Percentiles rank a stretch among this genome's conserved stretches.
Conservation (phyloP, 2,113 vertebrate genomes). For the Propithecus coquereli region DNA sequence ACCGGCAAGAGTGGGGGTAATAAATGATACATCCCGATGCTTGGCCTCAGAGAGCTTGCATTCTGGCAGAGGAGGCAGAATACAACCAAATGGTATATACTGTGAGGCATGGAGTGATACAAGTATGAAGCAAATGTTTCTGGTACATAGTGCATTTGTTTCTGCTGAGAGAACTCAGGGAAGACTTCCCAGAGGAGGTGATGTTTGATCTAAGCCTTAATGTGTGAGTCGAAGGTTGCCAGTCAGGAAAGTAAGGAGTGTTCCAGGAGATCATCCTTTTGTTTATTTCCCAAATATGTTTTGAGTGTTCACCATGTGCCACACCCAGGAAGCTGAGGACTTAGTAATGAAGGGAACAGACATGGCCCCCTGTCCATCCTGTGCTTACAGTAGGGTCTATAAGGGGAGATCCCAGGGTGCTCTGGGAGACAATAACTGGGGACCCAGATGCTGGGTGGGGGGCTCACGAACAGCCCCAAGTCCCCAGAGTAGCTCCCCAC, state of each 20-base stretch:
- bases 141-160: not conserved
- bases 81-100: not conserved
- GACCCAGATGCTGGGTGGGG: not conserved
- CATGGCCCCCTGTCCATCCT: not conserved
- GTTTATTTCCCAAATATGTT: constrained; percentile 2
- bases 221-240: not conserved
- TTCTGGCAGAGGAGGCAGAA: not conserved
- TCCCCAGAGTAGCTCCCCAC: not conserved
- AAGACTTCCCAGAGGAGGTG: constrained; percentile 31
- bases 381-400: not conserved
- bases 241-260: not conserved
- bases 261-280: not conserved
- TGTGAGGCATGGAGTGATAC: not conserved
- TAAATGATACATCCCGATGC: not conserved
- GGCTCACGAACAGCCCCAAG: rapidly evolving
- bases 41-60: not conserved
- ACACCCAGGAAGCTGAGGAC: not conserved
- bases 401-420: not conserved
- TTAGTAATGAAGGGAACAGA: not conserved
- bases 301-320: not conserved
- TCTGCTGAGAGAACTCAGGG: constrained; percentile 9
- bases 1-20: not conserved
- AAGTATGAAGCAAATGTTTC: not conserved
- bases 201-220: not conserved
- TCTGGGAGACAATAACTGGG: not conserved